Evolutionary conservation across 2,888 invertebrate genomes (phyloP).

Genomic region (Theretra japonica): DNA sequence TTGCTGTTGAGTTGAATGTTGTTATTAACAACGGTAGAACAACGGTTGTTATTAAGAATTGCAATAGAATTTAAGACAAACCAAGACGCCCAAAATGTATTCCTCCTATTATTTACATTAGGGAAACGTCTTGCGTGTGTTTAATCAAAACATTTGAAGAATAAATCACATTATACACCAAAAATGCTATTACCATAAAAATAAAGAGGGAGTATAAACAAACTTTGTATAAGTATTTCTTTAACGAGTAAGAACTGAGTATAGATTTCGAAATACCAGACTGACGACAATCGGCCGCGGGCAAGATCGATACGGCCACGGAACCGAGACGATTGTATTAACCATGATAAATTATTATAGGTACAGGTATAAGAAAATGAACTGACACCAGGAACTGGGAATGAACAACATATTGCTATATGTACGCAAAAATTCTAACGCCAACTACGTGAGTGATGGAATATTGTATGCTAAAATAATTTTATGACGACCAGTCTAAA

Average conservation of each 20-base stretch:
- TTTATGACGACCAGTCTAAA: neutral
- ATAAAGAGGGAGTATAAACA: neutral
- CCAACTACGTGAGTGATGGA: neutral
- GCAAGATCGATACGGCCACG: constrained; percentile 1
- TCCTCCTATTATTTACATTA: neutral
- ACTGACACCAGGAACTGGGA: neutral
- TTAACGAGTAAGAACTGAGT: too few relatives aligned
- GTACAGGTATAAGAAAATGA: neutral
- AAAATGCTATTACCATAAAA: neutral
- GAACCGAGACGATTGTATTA: neutral
- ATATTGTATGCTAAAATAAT: neutral
- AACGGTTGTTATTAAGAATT: too few relatives aligned
- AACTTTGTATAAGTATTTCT: neutral
- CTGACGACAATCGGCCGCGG: constrained; percentile 2
- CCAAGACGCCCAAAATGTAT: neutral
- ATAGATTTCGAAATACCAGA: neutral
- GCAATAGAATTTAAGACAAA: too few relatives aligned
- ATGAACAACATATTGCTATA: neutral
- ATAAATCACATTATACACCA: neutral
- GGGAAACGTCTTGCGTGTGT: neutral
- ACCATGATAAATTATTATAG: neutral
- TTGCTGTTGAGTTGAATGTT: too few relatives aligned
- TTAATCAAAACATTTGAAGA: neutral
- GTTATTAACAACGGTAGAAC: too few relatives aligned
- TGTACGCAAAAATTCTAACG: neutral